Evolutionary conservation across 2,113 vertebrate species (phyloP).

Genomic region (Engystomops pustulosus): DNA sequence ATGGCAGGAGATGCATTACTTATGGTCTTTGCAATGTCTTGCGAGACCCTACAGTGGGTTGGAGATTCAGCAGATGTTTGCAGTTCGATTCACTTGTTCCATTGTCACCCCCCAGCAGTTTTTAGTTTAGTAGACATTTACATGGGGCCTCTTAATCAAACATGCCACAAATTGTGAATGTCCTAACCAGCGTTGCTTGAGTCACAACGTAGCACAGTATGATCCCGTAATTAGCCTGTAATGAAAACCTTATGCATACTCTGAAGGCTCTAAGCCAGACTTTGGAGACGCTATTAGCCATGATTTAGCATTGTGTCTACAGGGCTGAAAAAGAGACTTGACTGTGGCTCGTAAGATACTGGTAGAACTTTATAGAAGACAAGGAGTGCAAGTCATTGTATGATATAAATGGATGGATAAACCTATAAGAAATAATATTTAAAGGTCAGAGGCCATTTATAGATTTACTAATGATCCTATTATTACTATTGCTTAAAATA

Average conservation of each 20-base stretch:
- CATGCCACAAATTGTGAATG: slow-evolving; percentile 52
- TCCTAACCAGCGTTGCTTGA: slow-evolving; percentile 41
- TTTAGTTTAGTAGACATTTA: slow-evolving; percentile 49
- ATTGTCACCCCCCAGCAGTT: slow-evolving; percentile 45
- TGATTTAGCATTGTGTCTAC: slow-evolving; percentile 29
- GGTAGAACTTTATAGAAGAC: not conserved
- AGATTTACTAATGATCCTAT: not conserved
- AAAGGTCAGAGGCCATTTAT: not conserved
- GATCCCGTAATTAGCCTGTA: slow-evolving; percentile 49
- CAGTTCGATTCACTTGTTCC: slow-evolving; percentile 9
- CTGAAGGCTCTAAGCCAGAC: not conserved
- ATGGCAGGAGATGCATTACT: slow-evolving; percentile 28
- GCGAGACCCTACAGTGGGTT: not conserved
- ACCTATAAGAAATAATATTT: not conserved
- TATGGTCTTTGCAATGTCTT: slow-evolving; percentile 24
- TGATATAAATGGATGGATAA: not conserved
- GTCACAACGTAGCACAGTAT: slow-evolving; percentile 43
- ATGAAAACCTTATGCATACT: slow-evolving; percentile 39
- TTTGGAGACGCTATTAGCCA: slow-evolving; percentile 28
- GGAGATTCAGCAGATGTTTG: slow-evolving; percentile 29
- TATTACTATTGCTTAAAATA: not conserved
- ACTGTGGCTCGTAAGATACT: not conserved
- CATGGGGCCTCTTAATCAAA: slow-evolving; percentile 52
- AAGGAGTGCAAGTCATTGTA: no score
- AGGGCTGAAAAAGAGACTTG: not conserved